These are phyloP conservation scores for Xanthia icteritia DNA, from an alignment of 2,888 invertebrate genomes.

Conservation along the genomic window DNA sequence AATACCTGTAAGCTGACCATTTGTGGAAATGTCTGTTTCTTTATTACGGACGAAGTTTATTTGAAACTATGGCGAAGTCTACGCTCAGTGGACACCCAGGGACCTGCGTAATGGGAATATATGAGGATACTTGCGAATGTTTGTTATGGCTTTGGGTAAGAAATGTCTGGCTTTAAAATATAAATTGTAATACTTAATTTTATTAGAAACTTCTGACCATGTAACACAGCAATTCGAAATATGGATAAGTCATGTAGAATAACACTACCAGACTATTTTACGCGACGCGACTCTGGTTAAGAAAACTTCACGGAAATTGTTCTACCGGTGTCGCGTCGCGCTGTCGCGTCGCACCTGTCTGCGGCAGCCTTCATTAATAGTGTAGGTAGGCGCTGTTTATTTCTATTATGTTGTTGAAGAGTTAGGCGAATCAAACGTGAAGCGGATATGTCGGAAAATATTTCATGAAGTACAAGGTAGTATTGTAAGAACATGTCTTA, in stretches of 20 bases:
- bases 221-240: background rate
- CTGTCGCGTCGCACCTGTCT: too few species aligned
- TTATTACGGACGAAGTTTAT: constrained; percentile 46
- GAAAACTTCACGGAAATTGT: too few species aligned
- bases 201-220: background rate
- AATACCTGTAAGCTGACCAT: constrained; percentile 6
- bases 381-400: background rate
- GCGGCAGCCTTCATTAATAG: background rate
- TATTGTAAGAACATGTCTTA: constrained; percentile 21
- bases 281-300: too few species aligned
- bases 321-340: too few species aligned
- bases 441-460: constrained; percentile 2
- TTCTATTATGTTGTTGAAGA: background rate
- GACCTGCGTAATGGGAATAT: constrained; percentile 9
- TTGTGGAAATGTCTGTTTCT: constrained; percentile 47
- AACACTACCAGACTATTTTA: background rate
- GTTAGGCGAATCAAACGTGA: background rate
- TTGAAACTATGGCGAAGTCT: constrained; percentile 14
- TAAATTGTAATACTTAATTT: background rate
- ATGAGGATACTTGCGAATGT: constrained; percentile 36
- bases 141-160: constrained; percentile 3
- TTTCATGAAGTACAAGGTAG: background rate
- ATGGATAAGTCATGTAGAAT: background rate
- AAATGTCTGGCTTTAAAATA: constrained; percentile 3
- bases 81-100: background rate